A percentile compares a stretch with the other conserved stretches of the same genome.
Evolutionary conservation across 2,113 vertebrate genomes (phyloP).

Genomic region (Emydura subglobosa): DNA sequence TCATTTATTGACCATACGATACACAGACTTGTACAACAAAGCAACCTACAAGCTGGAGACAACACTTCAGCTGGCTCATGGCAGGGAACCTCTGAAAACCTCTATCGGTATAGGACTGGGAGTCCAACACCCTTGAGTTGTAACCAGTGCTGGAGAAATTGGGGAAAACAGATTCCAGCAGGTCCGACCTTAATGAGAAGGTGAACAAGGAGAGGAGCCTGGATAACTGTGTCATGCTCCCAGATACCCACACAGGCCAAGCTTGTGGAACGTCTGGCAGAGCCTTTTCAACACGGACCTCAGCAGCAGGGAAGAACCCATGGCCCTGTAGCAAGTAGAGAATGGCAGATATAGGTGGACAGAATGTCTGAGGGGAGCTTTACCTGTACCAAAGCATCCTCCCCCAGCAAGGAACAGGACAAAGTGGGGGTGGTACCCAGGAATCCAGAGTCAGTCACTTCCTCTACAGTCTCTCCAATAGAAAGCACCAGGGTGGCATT

Average conservation of each 20-base stretch:
- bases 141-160: not conserved
- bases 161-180: not conserved
- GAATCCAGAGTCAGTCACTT: slow-evolving; percentile 98
- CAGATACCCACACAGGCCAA: accelerated
- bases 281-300: not conserved
- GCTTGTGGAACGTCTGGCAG: not conserved
- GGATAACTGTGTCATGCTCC: not conserved
- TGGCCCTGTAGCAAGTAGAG: accelerated
- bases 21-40: not conserved
- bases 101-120: not conserved
- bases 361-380: not conserved
- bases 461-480: slow-evolving; percentile 98
- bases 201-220: not conserved
- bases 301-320: not conserved
- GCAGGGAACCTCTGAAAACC: not conserved
- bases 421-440: slow-evolving; percentile 97
- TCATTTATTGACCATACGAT: not conserved
- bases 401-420: slow-evolving; percentile 96
- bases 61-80: accelerated
- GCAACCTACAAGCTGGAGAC: not conserved
- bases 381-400: slow-evolving; percentile 98
- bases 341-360: accelerated
- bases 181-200: not conserved
- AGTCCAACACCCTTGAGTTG: not conserved
- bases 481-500: slow-evolving; percentile 97